Percentiles rank a stretch among this genome's conserved stretches.
Evolutionary conservation across 2,113 vertebrate species (phyloP).

Genomic region (Eupsittula cactorum): DNA sequence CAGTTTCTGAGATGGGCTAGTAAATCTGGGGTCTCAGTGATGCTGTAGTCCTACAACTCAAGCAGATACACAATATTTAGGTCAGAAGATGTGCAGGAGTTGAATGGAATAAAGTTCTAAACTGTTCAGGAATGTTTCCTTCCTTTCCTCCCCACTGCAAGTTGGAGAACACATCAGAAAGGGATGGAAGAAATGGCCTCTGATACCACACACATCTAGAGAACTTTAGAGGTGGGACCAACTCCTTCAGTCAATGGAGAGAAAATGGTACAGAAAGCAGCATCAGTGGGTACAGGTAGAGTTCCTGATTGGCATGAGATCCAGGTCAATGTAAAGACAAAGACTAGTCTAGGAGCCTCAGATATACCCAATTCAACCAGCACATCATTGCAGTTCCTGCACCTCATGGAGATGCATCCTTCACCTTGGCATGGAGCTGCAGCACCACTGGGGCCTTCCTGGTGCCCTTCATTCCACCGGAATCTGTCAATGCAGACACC

Average conservation of each 20-base stretch:
- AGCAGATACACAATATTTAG: neutral
- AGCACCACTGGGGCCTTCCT: neutral
- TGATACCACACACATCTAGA: neutral
- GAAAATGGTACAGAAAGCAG: neutral
- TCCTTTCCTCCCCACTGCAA: neutral
- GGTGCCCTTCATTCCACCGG: slow-evolving; percentile 72
- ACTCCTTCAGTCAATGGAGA: neutral
- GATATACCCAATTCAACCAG: neutral
- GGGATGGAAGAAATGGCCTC: neutral
- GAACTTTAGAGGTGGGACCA: neutral
- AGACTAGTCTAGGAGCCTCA: neutral
- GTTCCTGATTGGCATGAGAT: neutral
- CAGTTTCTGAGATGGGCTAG: neutral
- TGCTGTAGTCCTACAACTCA: neutral
- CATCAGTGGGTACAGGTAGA: neutral
- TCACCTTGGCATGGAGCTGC: neutral
- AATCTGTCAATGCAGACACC: slow-evolving; percentile 25
- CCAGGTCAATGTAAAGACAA: neutral
- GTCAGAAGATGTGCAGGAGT: neutral
- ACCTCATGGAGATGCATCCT: neutral
- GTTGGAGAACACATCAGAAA: neutral
- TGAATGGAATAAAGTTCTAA: neutral
- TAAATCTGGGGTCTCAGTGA: rapidly evolving
- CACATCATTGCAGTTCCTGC: neutral
- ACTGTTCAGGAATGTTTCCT: neutral